Evolutionary conservation across 2,888 invertebrate species (phyloP).

Genomic region (Plebejus melissa): DNA sequence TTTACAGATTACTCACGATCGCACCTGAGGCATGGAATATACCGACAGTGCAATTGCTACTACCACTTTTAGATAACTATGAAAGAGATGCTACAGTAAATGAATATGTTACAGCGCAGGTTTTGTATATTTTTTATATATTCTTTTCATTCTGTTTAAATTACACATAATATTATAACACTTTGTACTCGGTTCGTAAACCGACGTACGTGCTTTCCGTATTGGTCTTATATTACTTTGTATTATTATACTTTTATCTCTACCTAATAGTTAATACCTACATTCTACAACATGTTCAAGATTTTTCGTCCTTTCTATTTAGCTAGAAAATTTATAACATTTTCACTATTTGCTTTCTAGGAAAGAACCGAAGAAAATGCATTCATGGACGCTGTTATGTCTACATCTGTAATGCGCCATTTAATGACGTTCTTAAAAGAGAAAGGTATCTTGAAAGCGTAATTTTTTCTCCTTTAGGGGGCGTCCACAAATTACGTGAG

Average conservation of each 20-base stretch:
- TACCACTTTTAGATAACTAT: conserved; percentile 91
- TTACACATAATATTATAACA: too few relatives aligned
- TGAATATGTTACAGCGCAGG: conserved; percentile 86
- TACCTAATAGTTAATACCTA: too few relatives aligned
- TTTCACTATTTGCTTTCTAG: conserved; percentile 45
- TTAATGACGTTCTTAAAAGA: conserved; percentile 83
- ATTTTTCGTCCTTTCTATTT: too few relatives aligned
- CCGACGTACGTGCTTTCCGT: neutral
- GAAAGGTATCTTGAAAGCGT: conserved; percentile 60
- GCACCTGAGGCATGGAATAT: conserved; percentile 81
- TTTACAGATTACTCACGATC: conserved; percentile 82
- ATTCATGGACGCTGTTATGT: conserved; percentile 87
- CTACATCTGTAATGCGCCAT: conserved; percentile 86
- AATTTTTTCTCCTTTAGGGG: neutral
- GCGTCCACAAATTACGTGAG: too few relatives aligned
- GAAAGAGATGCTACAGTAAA: conserved; percentile 84
- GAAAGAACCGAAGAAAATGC: conserved; percentile 88
- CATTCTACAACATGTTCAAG: too few relatives aligned
- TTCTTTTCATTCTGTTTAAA: neutral
- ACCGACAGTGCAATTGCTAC: conserved; percentile 86
- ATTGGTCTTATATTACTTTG: neutral
- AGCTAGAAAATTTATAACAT: too few relatives aligned
- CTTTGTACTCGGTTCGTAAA: neutral
- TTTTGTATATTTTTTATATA: conserved; percentile 38
- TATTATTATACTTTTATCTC: neutral